Base-by-base conservation (phyloP, 2,888 invertebrate genomes). In the Ophion costatus region DNA sequence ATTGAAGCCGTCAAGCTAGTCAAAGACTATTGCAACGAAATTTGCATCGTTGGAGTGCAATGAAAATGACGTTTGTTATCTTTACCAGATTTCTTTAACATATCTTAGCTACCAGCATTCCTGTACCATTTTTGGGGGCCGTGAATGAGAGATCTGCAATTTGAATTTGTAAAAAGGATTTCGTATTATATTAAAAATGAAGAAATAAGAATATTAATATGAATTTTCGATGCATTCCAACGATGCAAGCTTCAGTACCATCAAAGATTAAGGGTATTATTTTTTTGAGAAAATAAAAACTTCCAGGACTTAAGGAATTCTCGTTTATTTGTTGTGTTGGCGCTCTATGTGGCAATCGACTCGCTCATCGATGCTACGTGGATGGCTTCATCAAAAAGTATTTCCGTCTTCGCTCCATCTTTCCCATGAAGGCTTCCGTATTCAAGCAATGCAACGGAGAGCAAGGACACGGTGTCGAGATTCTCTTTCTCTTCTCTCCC, bases 391-490 rank as follows among this genome's bases (percentile, higher is more conserved):
- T 51, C 0, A 14, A 51, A 51, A 14, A 51, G 51, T 51, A 5
- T 17, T 14, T 51, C 17, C 17, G 14, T 17, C n/a, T 59, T n/a
- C n/a, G 33, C 17, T 64, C 45, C 38, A 61, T 61, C 9, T 61
- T 29, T 42, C 11, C 2, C 51, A 14, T 14, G 51, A 17, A 51
- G 14, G 51, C 20, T 24, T 1, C 20, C 45, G 45, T 22, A 42
- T 69, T 24, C 45, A 22, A 14, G 45, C 1, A 6, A 69, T 17
- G 69, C 69, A 6, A 29, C 22, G 29, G 17, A 74, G 42, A 75
- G 14, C 56, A 57, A 73, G 74, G 38, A 77, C 24, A 57, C 56
- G 67, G 33, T 20, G 33, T 70, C 76, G 64, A 38, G 57, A 66
- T 76, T 17, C 73, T 51, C 67, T n/a, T 66, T 7, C 7, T 42